Evolutionary conservation across 2,113 vertebrate genomes (phyloP), one percentile per base, ranked within the genome.

Genomic region (Chascanopsetta lugubris): DNA sequence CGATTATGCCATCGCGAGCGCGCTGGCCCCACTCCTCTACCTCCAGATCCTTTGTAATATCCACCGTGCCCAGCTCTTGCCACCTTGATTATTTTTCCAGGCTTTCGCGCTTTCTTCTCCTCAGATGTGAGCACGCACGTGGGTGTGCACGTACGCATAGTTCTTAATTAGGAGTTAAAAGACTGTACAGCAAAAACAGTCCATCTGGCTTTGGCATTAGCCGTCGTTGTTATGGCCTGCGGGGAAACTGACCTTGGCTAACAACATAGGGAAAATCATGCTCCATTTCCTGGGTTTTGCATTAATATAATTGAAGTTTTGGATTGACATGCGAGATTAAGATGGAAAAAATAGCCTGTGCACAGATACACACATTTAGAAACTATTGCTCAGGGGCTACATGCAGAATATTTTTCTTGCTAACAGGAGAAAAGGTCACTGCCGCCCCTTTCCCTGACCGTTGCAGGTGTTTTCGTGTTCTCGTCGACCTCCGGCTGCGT

Each of bases 181-280:
- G 82, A 75, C 49, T 15, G 60, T 81, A 47, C 75, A 73, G 67
- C 34, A 49, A 73, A 72, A 21, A 9, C 26, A 55, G 68, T 77
- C 79, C 89, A 89, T 89, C 85, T 88, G 87, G 84, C 62, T 83
- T 82, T 66, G 69, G 72, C 84, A 84, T 89, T 87, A 89, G 68
- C 75, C 77, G 59, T 83, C 38, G 48, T 76, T 80, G 75, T 75
- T 76, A 30, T 43, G 60, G 78, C 77, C 75, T 77, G 24, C 32
- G 45, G 81, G 80, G 77, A 85, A 67, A 69, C 76, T 77, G 82
- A 86, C 80, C 83, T 84, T 85, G 84, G 76, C 84, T 38, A 55
- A 72, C 29, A 49, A 54, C n/a, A 36, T 26, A 32, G 68, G 58
- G 58, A 60, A 76, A 78, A 70, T 79, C 77, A 63, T 24, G 68